Percentiles rank a stretch among this genome's conserved stretches.
Conservation (phyloP, 2,888 invertebrate genomes). For the Steinernema carpocapsae region DNA sequence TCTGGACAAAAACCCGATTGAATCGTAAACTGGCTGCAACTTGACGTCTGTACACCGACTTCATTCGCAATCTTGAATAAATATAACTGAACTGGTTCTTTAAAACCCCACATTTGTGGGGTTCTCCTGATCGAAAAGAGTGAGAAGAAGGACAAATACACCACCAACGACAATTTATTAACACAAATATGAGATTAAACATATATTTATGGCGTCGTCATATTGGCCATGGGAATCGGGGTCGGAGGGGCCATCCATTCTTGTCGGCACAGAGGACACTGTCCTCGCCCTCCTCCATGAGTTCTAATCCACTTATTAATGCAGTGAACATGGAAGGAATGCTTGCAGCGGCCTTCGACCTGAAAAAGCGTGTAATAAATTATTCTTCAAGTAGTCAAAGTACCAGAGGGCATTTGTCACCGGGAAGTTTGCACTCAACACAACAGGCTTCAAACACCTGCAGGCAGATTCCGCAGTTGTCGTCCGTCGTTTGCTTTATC, state of each 20-base stretch:
- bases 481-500: conserved; percentile 7
- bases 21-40: no score
- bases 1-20: no score
- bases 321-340: conserved; percentile 98
- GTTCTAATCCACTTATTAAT: conserved; percentile 86
- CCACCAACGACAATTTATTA: no score
- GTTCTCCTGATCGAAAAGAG: no score
- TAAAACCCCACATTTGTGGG: no score
- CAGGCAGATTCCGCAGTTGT: conserved; percentile 17
- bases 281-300: neutral
- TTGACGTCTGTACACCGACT: no score
- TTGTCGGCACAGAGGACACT: conserved; percentile 13
- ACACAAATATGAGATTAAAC: no score
- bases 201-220: no score
- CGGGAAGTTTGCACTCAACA: conserved; percentile 94
- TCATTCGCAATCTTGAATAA: no score
- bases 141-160: no score
- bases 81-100: no score
- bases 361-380: neutral
- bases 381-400: conserved; percentile 73
- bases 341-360: conserved; percentile 83
- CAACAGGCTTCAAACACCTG: conserved; percentile 72
- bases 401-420: conserved; percentile 95
- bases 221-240: no score
- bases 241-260: neutral